Evolutionary conservation across 2,113 vertebrate genomes (phyloP), one percentile per base, ranked within the genome.

Genomic region (Dendropsophus ebraccatus): DNA sequence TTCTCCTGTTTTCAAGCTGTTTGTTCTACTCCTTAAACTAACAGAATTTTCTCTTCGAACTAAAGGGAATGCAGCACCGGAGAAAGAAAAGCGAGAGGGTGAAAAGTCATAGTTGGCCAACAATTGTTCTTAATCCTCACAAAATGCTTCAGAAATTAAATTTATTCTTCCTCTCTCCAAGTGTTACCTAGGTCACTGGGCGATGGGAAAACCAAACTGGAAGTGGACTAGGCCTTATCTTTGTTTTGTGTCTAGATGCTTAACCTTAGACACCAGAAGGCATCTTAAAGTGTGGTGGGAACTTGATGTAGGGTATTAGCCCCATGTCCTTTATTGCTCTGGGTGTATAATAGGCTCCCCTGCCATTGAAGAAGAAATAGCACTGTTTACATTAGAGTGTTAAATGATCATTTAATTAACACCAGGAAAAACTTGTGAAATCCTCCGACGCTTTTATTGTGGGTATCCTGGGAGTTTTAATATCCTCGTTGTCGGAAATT

Each of bases 81-180:
- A 74, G 45, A 76, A 81, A 85, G 92, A 92, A 41, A 88, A 94
- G 92, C 92, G 92, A 93, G 81, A 92, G 94, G 94, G 94, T 94
- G 94, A 95, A 93, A 95, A 95, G 94, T 95, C 95, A 93, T 94
- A 94, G 93, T 93, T 85, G 91, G 89, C 92, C 90, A 90, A 94
- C 95, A 94, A 95, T 96, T 95, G 95, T 94, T 92, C 93, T 90
- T 96, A 96, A 96, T 96, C 95, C 95, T 94, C 92, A 95, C 95
- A 95, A 96, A 96, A 95, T 96, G 94, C 94, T 94, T 93, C 90
- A 94, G 94, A 96, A 96, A 96, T 96, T 96, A 95, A 96, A 96
- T 95, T 95, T 95, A 95, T 95, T 95, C 95, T 95, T 94, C 94
- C 94, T 95, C 91, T 92, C 93, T 92, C 90, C 0, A 92, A 95